A percentile compares a stretch with the other conserved stretches of the same genome.
Conservation (phyloP, 2,113 vertebrate genomes). For the Phaetusa simplex region DNA sequence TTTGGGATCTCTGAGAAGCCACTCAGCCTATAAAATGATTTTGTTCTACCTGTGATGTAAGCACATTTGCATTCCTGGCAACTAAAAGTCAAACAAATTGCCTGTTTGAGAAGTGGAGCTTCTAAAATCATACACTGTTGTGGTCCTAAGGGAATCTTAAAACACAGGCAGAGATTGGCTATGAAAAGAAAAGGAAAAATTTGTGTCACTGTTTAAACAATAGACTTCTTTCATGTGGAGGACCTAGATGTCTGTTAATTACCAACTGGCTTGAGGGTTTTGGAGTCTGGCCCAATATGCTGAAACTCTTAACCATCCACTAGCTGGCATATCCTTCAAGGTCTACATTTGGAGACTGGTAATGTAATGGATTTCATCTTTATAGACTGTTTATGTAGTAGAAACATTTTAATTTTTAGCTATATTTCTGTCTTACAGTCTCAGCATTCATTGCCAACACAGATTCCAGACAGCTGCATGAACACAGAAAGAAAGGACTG, state of each 20-base stretch:
- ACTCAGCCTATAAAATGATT: not conserved
- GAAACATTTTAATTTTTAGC: not conserved
- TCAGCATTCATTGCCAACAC: not conserved
- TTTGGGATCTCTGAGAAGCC: not conserved
- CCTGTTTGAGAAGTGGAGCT: not conserved
- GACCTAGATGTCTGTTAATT: conserved; percentile 65
- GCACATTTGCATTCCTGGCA: not conserved
- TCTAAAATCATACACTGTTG: not conserved
- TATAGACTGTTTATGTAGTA: not conserved
- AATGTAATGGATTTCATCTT: not conserved
- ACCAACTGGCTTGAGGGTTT: conserved; percentile 37
- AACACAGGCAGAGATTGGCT: conserved; percentile 7
- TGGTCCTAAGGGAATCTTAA: conserved; percentile 42
- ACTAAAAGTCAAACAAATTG: not conserved
- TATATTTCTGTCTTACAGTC: not conserved
- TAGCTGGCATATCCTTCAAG: not conserved
- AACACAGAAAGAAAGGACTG: not conserved
- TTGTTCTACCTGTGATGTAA: not conserved
- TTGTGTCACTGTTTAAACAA: conserved; percentile 56
- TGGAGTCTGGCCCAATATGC: conserved; percentile 16
- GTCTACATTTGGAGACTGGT: not conserved
- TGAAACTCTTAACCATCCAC: not conserved
- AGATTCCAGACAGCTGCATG: not conserved
- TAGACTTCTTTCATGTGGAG: conserved; percentile 54
- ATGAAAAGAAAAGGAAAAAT: conserved; percentile 36